A percentile compares a stretch with the other conserved stretches of the same genome.
phyloP scores from a whole-genome alignment of 1,140 invertebrate species.

The Liolophura sinensis region DNA sequence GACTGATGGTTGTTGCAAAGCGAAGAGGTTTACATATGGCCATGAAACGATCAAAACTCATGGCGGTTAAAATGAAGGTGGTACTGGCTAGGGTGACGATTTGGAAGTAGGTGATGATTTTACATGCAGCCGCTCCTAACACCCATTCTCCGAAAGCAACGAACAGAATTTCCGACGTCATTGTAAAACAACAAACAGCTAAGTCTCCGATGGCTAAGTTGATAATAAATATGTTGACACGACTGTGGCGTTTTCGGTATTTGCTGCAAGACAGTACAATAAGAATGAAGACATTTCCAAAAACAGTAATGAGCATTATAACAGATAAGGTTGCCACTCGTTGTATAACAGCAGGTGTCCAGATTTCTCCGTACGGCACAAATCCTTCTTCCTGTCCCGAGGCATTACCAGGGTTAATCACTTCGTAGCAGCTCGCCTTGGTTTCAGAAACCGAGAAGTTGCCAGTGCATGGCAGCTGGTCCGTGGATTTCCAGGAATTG shows the following conservation, averaged over 20 bases:
- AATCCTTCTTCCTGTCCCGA: too few relatives aligned
- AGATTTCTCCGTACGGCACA: slow-evolving; percentile 31
- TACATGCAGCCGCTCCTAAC: slow-evolving; percentile 56
- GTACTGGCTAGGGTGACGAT: slow-evolving; percentile 59
- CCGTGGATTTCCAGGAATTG: too few relatives aligned
- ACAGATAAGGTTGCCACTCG: slow-evolving; percentile 55
- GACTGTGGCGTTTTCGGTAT: slow-evolving; percentile 50
- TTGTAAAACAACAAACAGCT: slow-evolving; percentile 58
- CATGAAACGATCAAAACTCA: slow-evolving; percentile 59
- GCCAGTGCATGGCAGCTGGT: too few relatives aligned
- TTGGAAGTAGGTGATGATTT: slow-evolving; percentile 58
- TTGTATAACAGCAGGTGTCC: slow-evolving; percentile 58
- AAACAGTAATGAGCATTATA: slow-evolving; percentile 56
- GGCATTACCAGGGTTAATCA: too few relatives aligned
- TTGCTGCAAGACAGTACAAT: slow-evolving; percentile 56
- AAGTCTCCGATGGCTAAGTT: slow-evolving; percentile 61
- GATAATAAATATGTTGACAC: slow-evolving; percentile 62
- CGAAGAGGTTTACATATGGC: slow-evolving; percentile 60
- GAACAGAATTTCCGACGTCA: slow-evolving; percentile 60
- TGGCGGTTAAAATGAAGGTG: slow-evolving; percentile 59
- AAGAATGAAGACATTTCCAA: slow-evolving; percentile 60
- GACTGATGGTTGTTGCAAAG: slow-evolving; percentile 32
- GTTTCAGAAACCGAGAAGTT: too few relatives aligned
- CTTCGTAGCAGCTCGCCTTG: too few relatives aligned
- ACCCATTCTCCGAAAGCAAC: slow-evolving; percentile 59